Evolutionary conservation across 2,888 invertebrate species (phyloP).

Genomic region (Leistus spinibarbis): DNA sequence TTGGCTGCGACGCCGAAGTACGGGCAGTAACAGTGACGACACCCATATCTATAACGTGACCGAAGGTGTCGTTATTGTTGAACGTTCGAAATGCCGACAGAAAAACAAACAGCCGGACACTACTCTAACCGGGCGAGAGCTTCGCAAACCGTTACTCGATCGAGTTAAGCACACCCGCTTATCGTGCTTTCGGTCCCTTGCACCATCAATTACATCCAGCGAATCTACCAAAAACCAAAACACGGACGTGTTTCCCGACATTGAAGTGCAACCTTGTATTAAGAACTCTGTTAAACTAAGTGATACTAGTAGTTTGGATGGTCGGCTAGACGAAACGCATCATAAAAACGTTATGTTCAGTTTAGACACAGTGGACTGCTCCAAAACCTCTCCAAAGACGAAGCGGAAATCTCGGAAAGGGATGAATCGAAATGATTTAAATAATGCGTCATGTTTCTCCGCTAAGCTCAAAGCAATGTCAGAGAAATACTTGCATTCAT

Average conservation of each 20-base stretch:
- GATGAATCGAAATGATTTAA: background rate
- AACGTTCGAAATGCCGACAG: constrained; percentile 61
- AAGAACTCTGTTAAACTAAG: background rate
- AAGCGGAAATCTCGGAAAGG: constrained; percentile 10
- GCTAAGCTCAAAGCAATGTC: constrained; percentile 76
- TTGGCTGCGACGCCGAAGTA: constrained; percentile 64
- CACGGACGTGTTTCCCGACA: background rate
- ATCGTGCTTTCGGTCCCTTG: constrained; percentile 68
- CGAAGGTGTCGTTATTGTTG: constrained; percentile 65
- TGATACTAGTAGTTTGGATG: background rate
- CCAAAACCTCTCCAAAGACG: constrained; percentile 3
- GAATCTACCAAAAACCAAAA: background rate
- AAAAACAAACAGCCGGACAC: constrained; percentile 55
- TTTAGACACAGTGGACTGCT: background rate
- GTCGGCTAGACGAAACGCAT: background rate
- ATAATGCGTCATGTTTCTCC: constrained; percentile 66
- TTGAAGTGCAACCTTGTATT: background rate
- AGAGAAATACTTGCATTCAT: constrained; percentile 72
- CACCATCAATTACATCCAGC: background rate
- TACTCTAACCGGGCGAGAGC: constrained; percentile 64
- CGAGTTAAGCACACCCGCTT: constrained; percentile 73
- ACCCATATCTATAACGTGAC: constrained; percentile 72
- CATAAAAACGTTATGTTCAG: constrained; percentile 11
- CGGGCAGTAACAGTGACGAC: constrained; percentile 68
- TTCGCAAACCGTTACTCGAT: constrained; percentile 72